A percentile compares a stretch with the other conserved stretches of the same genome.
Conservation (phyloP, 2,888 invertebrate genomes). For the Scaptomyza parva region DNA sequence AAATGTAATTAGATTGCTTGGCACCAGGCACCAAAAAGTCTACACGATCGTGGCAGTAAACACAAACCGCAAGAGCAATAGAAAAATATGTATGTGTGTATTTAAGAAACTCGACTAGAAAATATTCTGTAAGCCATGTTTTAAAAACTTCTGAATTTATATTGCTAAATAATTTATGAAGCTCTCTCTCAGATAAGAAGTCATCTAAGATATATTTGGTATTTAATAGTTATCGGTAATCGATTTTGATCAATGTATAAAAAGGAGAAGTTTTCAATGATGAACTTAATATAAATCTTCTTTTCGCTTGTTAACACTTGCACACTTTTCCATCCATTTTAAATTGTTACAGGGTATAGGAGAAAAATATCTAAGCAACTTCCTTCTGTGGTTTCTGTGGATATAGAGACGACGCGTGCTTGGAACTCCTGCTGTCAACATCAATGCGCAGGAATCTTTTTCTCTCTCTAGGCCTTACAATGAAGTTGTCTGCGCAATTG, state of each 20-base stretch:
- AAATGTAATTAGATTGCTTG: conserved; percentile 77
- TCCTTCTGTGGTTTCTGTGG: conserved; percentile 62
- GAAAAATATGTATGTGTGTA: not conserved
- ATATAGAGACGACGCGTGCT: conserved; percentile 57
- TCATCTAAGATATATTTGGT: too few relatives aligned
- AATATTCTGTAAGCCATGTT: not conserved
- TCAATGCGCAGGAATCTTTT: conserved; percentile 69
- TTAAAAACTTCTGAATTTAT: too few relatives aligned
- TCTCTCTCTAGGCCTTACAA: conserved; percentile 47
- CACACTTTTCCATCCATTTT: not conserved
- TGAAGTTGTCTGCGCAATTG: conserved; percentile 81
- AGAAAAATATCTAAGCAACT: conserved; percentile 29
- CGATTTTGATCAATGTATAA: too few relatives aligned
- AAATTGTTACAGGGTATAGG: not conserved
- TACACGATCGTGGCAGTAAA: conserved; percentile 6
- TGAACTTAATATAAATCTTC: too few relatives aligned
- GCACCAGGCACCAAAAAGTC: conserved; percentile 35
- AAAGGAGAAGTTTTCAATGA: too few relatives aligned
- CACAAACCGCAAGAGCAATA: conserved; percentile 2
- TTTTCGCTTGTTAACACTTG: too few relatives aligned
- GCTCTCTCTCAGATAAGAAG: too few relatives aligned
- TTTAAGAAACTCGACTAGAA: not conserved
- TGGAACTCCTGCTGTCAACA: conserved; percentile 79
- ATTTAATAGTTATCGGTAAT: too few relatives aligned
- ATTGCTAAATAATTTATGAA: too few relatives aligned